phyloP scores from a whole-genome alignment of 2,888 invertebrate species.

The Noctua janthe region DNA sequence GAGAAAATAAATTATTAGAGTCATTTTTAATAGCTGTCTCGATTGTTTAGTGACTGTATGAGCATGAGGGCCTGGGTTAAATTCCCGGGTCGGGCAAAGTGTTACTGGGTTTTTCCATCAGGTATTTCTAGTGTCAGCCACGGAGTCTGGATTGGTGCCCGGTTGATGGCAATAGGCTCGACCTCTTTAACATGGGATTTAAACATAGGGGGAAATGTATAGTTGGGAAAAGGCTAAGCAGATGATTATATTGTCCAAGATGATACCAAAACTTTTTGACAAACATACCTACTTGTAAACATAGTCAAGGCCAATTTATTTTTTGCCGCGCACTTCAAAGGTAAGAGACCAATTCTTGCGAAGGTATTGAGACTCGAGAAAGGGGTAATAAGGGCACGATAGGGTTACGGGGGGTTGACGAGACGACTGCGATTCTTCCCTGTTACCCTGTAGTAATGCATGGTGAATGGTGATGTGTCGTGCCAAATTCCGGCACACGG shows the following conservation, averaged over 20 bases:
- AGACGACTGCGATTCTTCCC: slow-evolving; percentile 30
- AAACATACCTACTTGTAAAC: not conserved
- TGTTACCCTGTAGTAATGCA: slow-evolving; percentile 42
- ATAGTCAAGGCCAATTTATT: not conserved
- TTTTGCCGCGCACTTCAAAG: not conserved
- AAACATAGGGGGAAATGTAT: not conserved
- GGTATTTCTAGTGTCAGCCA: too few relatives aligned
- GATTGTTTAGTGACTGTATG: too few relatives aligned
- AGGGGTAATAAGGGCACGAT: slow-evolving; percentile 18
- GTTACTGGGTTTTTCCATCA: too few relatives aligned
- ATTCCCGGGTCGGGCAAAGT: too few relatives aligned
- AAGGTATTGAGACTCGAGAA: slow-evolving; percentile 19
- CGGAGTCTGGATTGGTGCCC: too few relatives aligned
- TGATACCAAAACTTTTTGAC: not conserved
- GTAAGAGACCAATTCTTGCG: not conserved
- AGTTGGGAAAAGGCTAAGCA: not conserved
- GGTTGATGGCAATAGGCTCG: too few relatives aligned
- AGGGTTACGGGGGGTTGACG: slow-evolving; percentile 27
- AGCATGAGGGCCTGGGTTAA: too few relatives aligned
- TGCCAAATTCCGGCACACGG: slow-evolving; percentile 49
- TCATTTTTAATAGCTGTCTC: too few relatives aligned
- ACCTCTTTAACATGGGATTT: too few relatives aligned
- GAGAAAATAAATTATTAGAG: too few relatives aligned
- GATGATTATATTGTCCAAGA: not conserved
- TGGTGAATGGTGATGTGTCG: slow-evolving; percentile 41